A percentile compares a stretch with the other conserved stretches of the same genome.
Conservation (phyloP, 2,888 invertebrate genomes). For the Hyposoter dolosus region DNA sequence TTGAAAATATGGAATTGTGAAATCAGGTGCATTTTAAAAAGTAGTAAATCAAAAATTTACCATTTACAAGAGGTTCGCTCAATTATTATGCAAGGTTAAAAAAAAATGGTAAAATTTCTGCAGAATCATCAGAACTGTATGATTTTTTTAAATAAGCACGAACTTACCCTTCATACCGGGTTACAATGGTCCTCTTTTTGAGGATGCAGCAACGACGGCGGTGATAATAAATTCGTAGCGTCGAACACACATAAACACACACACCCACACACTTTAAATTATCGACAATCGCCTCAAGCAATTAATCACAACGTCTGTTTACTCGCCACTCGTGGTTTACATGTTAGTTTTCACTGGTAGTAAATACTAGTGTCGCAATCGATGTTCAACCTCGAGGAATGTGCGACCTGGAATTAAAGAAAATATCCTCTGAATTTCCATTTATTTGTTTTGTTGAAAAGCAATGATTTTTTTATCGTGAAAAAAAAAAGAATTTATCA, state of each 20-base stretch:
- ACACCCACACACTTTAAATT: slow-evolving; percentile 38
- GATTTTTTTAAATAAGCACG: not conserved
- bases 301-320: slow-evolving; percentile 56
- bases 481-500: not conserved
- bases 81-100: not conserved
- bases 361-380: slow-evolving; percentile 9
- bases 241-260: slow-evolving; percentile 46
- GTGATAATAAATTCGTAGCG: slow-evolving; percentile 34
- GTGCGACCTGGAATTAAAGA: slow-evolving; percentile 35
- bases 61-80: not conserved
- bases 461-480: not conserved
- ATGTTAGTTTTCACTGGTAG: slow-evolving; percentile 25
- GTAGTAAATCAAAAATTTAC: not conserved
- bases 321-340: slow-evolving; percentile 59
- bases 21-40: not conserved
- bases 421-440: not conserved
- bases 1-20: not conserved
- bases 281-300: slow-evolving; percentile 48
- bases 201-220: slow-evolving; percentile 46
- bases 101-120: not conserved
- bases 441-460: not conserved
- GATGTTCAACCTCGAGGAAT: not conserved
- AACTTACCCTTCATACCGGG: slow-evolving; percentile 79
- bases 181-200: slow-evolving; percentile 64
- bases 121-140: not conserved